phyloP scores from a whole-genome alignment of 2,888 invertebrate genomes.

The Ischnura elegans region DNA sequence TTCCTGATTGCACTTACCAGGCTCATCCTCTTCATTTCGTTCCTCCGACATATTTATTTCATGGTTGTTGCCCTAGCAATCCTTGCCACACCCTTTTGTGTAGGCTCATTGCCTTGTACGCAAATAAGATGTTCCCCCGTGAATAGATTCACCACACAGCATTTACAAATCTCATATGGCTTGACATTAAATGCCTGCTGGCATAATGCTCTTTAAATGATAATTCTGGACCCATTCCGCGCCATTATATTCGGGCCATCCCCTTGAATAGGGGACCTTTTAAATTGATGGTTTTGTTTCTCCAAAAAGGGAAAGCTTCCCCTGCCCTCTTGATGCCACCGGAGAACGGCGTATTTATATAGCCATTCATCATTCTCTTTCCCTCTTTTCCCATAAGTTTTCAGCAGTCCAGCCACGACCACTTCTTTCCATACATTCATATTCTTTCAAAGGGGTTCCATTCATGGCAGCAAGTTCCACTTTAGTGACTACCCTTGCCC shows the following conservation, averaged over 20 bases:
- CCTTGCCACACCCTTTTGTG: too few species aligned
- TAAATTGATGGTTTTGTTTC: constrained; percentile 8
- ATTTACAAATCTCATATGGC: too few species aligned
- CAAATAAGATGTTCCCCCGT: too few species aligned
- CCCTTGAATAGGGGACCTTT: background rate
- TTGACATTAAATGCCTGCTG: too few species aligned
- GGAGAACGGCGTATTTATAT: constrained; percentile 28
- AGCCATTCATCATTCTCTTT: background rate
- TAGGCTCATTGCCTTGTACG: too few species aligned
- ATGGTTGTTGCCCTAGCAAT: too few species aligned
- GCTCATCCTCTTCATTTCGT: too few species aligned
- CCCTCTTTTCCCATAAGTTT: background rate
- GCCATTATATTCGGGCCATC: background rate
- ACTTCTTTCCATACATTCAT: background rate
- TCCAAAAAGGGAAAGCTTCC: background rate
- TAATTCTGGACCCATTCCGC: background rate
- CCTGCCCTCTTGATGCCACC: background rate
- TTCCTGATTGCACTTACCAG: too few species aligned
- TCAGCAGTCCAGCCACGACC: background rate
- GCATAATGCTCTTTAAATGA: background rate
- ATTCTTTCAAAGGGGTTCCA: background rate
- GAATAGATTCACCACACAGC: too few species aligned
- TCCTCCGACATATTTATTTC: too few species aligned
- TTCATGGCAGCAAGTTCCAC: background rate
- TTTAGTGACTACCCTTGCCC: too few species aligned